phyloP scores from a whole-genome alignment of 2,113 vertebrate genomes.

The Corythaeola cristata region DNA sequence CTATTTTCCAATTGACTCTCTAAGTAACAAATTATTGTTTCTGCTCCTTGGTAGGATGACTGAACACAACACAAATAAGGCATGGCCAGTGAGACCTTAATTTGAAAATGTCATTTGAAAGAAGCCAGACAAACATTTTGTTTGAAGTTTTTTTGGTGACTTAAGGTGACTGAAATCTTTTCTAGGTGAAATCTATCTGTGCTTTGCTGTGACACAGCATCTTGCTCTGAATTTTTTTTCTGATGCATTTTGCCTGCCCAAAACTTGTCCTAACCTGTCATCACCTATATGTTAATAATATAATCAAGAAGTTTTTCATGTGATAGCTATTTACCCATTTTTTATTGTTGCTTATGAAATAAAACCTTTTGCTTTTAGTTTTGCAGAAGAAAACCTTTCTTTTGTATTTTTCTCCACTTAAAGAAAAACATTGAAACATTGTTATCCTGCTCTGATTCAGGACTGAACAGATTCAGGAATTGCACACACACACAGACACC shows the following conservation, averaged over 20 bases:
- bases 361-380: neutral
- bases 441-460: neutral
- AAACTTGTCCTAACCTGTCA: neutral
- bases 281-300: neutral
- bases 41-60: neutral
- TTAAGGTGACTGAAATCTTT: neutral
- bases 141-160: neutral
- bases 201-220: neutral
- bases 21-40: neutral
- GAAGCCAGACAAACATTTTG: neutral
- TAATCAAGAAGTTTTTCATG: neutral
- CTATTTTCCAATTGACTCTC: neutral
- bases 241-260: neutral
- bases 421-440: neutral
- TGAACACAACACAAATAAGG: neutral
- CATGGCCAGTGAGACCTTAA: neutral
- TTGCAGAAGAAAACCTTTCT: neutral
- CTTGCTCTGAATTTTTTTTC: neutral
- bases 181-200: neutral
- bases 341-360: neutral
- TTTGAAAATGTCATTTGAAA: neutral
- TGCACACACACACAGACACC: neutral
- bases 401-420: neutral
- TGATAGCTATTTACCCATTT: neutral
- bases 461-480: neutral